Percentiles rank a stretch among this genome's conserved stretches.
phyloP scores from a whole-genome alignment of 2,797 vertebrate genomes.

The Carduelis carduelis region DNA sequence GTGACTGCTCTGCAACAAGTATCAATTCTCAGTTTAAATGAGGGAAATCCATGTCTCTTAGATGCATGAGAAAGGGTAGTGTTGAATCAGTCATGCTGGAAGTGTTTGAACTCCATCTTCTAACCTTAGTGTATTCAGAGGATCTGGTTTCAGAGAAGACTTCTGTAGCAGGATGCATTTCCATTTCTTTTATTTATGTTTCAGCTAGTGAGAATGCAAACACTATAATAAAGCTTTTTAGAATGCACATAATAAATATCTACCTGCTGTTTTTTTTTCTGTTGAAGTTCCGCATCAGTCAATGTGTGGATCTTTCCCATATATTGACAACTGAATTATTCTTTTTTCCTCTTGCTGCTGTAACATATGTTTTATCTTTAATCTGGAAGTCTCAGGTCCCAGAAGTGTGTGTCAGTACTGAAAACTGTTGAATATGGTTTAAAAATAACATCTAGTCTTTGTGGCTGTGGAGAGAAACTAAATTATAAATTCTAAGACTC shows the following conservation, averaged over 20 bases:
- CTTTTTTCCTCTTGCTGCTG: not conserved
- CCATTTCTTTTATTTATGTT: not conserved
- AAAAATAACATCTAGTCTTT: not conserved
- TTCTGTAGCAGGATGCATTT: not conserved
- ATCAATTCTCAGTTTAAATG: not conserved
- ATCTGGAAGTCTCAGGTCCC: not conserved
- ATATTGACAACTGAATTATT: not conserved
- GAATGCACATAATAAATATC: not conserved
- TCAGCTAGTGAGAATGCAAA: not conserved
- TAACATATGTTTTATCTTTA: not conserved
- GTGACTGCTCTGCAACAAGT: not conserved
- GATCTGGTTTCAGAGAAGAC: not conserved
- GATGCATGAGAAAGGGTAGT: not conserved
- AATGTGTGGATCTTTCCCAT: not conserved
- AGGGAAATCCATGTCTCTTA: rapidly evolving
- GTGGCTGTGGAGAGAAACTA: not conserved
- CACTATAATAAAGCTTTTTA: not conserved
- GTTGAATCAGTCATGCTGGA: not conserved
- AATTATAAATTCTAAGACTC: not conserved
- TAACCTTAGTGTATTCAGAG: not conserved
- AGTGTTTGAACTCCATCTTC: not conserved
- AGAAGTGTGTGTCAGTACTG: not conserved
- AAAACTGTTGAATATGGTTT: not conserved
- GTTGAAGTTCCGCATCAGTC: not conserved
- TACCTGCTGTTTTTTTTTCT: not conserved